Conservation (phyloP, 2,797 vertebrate genomes). For the Lophotriccus pileatus region DNA sequence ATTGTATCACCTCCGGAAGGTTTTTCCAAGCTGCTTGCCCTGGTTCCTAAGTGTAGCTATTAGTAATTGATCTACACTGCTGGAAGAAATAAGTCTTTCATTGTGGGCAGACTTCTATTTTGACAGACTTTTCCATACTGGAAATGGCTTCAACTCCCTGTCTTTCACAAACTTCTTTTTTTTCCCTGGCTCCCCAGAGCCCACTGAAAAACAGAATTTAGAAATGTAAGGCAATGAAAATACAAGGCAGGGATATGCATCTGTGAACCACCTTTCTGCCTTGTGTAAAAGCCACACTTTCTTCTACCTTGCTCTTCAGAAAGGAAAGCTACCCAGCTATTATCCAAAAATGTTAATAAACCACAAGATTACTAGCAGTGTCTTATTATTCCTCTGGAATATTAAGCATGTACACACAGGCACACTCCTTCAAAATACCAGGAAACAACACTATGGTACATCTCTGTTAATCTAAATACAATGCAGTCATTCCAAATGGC, state of each 20-base stretch:
- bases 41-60: neutral
- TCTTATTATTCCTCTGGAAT: slow-evolving; percentile 8
- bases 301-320: neutral
- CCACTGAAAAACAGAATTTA: neutral
- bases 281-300: neutral
- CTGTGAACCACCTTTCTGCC: neutral
- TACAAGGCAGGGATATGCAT: neutral
- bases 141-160: neutral
- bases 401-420: slow-evolving; percentile 4
- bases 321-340: neutral
- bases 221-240: neutral
- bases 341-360: neutral
- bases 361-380: neutral
- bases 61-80: neutral
- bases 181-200: neutral
- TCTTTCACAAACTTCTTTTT: neutral
- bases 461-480: neutral
- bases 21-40: neutral
- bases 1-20: neutral
- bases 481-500: neutral
- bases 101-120: neutral
- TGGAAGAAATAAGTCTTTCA: neutral
- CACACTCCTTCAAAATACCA: neutral
- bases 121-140: neutral
- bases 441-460: neutral